Conservation (phyloP, 1,140 invertebrate genomes). For the Macrosteles quadrilineatus region DNA sequence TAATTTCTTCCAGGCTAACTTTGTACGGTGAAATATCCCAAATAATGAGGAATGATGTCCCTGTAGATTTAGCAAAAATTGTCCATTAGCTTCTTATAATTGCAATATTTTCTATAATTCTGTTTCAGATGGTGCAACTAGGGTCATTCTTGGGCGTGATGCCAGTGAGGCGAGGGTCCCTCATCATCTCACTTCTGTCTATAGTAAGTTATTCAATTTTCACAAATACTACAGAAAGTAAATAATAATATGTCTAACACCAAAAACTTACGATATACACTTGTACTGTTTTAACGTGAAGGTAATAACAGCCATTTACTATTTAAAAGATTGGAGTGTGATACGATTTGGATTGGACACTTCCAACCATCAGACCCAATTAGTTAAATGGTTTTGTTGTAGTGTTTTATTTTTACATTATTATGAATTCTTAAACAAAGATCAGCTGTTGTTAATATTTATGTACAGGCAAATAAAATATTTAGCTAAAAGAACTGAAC, state of each 20-base stretch:
- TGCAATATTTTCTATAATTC: no score
- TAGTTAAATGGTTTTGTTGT: no score
- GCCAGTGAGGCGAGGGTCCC: background rate
- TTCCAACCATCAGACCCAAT: background rate
- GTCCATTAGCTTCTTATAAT: no score
- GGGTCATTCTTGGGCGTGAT: background rate
- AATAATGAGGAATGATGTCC: no score
- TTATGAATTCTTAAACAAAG: no score
- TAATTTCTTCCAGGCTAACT: no score
- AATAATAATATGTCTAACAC: background rate
- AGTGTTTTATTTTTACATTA: no score
- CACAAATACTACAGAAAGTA: background rate
- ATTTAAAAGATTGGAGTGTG: background rate
- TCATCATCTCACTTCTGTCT: background rate
- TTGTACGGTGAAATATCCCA: no score
- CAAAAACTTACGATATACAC: background rate
- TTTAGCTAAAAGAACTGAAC: no score
- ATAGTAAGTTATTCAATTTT: background rate
- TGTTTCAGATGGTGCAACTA: constrained; percentile 18
- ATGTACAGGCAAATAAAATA: no score
- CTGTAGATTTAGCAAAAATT: no score
- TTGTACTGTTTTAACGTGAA: background rate
- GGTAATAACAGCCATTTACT: background rate
- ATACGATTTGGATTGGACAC: background rate
- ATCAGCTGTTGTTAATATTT: no score